Base-by-base conservation (phyloP, 2,888 invertebrate genomes). In the Dicyrtoma fusca region DNA sequence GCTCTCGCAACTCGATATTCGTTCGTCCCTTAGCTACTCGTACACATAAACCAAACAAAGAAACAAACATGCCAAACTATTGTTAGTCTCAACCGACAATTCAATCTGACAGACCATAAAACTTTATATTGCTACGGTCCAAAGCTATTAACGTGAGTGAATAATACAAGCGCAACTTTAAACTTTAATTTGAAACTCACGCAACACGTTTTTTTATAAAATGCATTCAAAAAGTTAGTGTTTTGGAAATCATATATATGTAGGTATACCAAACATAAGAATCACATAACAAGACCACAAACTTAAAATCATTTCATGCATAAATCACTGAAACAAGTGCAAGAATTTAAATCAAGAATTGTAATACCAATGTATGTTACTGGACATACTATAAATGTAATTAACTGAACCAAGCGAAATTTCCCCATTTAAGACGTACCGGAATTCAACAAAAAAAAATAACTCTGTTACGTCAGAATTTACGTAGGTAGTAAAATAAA, bases 1-100 rank as follows among this genome's bases (percentile, higher is more conserved):
- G 95, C 87, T 98, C 98, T 84, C 98, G 91, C 84, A 99, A 91
- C 88, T 98, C 97, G 88, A 97, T 94, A 90, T 99, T 99, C 86
- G 97, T 97, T 87, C 98, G 93, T 88, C 98, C 98, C 89, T 97
- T 97, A 88, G 97, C 97, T 97, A 88, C 34, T 47, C 61, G 23
- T 21, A 23, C 21, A 61, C 42, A 61, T 42, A 44, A 63, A 63
- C 23, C 55, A 68, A 53, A 55, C 42, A 68, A 68, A 55, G 6
- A 59, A 68, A 68, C 57, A 68, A 45, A 59, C 68, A 68, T 68
- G 55, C 68, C 45, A 59, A 57, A 68, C 55, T 45, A 59, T 23
- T 14, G 68, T 68, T 68, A 68, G 59, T 63, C 45, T 73, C 55
- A 51, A 34, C 42, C 25, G 13, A 51, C 68, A 69, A 69, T 49